These are phyloP conservation scores for Mantis religiosa DNA, from an alignment of 2,888 invertebrate species.

Conservation along the genomic window DNA sequence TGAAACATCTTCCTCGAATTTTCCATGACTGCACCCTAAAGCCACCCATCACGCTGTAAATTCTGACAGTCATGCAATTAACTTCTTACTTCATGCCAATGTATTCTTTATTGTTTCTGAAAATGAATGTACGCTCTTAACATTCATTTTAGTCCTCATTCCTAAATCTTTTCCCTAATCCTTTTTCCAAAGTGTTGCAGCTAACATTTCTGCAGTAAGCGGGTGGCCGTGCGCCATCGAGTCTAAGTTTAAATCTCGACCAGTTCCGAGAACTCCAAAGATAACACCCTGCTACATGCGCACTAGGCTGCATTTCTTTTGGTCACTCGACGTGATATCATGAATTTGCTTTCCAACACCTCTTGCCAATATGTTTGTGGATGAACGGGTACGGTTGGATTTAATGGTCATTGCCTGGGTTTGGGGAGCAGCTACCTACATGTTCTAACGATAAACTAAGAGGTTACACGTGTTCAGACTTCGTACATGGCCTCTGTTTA, in stretches of 20 bases:
- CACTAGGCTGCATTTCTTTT: not conserved
- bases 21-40: too few relatives aligned
- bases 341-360: not conserved
- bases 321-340: not conserved
- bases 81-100: too few relatives aligned
- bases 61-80: too few relatives aligned
- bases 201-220: not conserved
- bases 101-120: too few relatives aligned
- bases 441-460: too few relatives aligned
- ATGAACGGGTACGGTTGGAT: too few relatives aligned
- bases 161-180: not conserved
- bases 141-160: too few relatives aligned
- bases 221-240: not conserved
- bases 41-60: too few relatives aligned
- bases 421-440: not conserved
- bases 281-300: not conserved
- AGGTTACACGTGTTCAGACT: too few relatives aligned
- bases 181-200: not conserved
- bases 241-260: not conserved
- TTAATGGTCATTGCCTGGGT: not conserved
- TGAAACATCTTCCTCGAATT: too few relatives aligned
- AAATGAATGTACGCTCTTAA: too few relatives aligned
- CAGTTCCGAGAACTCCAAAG: slow-evolving; percentile 4
- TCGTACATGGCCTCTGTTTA: too few relatives aligned
- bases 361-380: not conserved